phyloP scores from a whole-genome alignment of 2,888 invertebrate genomes.

The Tipula lateralis region DNA sequence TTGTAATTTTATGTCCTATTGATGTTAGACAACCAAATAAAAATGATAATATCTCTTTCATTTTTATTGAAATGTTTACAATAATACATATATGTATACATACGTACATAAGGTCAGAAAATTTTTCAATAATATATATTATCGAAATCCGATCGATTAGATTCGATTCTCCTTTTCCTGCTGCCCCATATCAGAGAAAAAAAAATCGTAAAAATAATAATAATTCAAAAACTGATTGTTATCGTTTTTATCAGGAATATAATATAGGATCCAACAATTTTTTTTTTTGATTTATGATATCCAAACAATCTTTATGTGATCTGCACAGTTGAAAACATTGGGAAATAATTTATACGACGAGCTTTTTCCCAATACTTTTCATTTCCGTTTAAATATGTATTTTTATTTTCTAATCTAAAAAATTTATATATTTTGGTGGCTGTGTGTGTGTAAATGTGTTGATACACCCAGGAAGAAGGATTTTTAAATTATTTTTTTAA shows the following conservation, averaged over 20 bases:
- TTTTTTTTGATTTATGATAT: neutral
- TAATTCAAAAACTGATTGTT: slow-evolving; percentile 24
- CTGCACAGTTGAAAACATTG: slow-evolving; percentile 11
- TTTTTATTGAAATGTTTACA: neutral
- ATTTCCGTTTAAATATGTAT: slow-evolving; percentile 19
- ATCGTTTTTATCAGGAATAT: neutral
- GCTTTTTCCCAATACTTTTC: neutral
- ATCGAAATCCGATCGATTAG: slow-evolving; percentile 24
- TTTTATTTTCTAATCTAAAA: neutral
- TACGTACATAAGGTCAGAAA: neutral
- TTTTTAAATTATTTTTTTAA: neutral
- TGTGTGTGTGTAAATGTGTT: neutral
- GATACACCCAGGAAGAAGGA: neutral
- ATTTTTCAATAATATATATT: neutral
- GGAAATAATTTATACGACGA: neutral
- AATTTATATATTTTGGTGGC: neutral
- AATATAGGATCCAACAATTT: neutral
- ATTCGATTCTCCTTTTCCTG: neutral
- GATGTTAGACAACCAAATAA: slow-evolving; percentile 24
- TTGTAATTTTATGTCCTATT: slow-evolving; percentile 9
- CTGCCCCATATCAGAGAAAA: neutral
- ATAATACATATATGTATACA: no score
- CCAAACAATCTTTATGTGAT: slow-evolving; percentile 9
- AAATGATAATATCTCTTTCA: neutral
- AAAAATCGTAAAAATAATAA: neutral